phyloP scores from a whole-genome alignment of 2,888 invertebrate species.

The Mylabris sibirica region DNA sequence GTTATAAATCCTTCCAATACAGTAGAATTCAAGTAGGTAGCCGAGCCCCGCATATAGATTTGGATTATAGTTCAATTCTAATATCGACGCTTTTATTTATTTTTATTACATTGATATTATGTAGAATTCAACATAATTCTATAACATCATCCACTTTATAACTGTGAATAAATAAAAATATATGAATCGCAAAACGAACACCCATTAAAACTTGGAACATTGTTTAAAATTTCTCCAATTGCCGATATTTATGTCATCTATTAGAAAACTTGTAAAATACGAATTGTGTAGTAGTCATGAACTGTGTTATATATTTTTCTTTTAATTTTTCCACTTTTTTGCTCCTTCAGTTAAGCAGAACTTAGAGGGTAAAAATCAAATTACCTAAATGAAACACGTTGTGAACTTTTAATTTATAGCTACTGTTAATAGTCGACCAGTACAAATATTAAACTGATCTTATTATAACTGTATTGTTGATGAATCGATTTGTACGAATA shows the following conservation, averaged over 20 bases:
- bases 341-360: slow-evolving; percentile 37
- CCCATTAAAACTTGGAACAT: not conserved
- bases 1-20: slow-evolving; percentile 49
- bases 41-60: slow-evolving; percentile 43
- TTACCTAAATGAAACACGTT: slow-evolving; percentile 63
- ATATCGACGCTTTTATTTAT: slow-evolving; percentile 1
- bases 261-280: slow-evolving; percentile 58
- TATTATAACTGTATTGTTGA: slow-evolving; percentile 42
- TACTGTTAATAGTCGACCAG: slow-evolving; percentile 50
- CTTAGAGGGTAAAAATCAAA: slow-evolving; percentile 60
- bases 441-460: slow-evolving; percentile 42
- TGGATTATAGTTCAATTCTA: slow-evolving; percentile 17
- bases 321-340: not conserved
- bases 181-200: not conserved
- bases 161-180: not conserved
- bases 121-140: slow-evolving; percentile 5
- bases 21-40: slow-evolving; percentile 43
- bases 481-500: slow-evolving; percentile 49
- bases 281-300: slow-evolving; percentile 51
- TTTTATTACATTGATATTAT: not conserved
- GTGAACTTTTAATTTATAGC: slow-evolving; percentile 61
- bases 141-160: not conserved
- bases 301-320: slow-evolving; percentile 45
- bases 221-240: slow-evolving; percentile 18
- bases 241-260: slow-evolving; percentile 55